Evolutionary conservation across 2,113 vertebrate species (phyloP).

Genomic region (Loxodonta africana): DNA sequence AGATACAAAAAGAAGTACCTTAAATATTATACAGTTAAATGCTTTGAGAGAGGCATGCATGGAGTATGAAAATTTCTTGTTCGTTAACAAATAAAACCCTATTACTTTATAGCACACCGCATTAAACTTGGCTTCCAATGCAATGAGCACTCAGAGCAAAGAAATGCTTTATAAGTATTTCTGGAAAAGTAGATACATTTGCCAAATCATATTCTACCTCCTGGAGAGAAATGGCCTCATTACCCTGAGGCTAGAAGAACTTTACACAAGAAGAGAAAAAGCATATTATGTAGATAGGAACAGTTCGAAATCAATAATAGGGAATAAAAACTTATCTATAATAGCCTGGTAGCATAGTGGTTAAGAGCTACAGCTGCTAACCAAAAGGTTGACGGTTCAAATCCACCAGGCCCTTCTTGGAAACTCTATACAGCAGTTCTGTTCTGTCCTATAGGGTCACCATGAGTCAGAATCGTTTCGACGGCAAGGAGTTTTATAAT

Average conservation of each 20-base stretch:
- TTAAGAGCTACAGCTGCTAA: too few relatives aligned
- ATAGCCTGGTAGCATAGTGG: too few relatives aligned
- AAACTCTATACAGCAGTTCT: too few relatives aligned
- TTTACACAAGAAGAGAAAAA: constrained; percentile 49
- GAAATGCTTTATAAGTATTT: constrained; percentile 56
- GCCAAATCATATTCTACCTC: constrained; percentile 60
- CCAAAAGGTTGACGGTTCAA: too few relatives aligned
- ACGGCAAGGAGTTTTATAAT: neutral
- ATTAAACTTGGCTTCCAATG: constrained; percentile 60
- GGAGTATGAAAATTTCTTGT: neutral
- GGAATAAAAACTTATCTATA: neutral
- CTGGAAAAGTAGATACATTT: constrained; percentile 56
- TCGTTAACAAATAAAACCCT: constrained; percentile 47
- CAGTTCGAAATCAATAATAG: constrained; percentile 1
- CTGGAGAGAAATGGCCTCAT: constrained; percentile 57
- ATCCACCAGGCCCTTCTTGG: too few relatives aligned
- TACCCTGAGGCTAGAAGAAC: constrained; percentile 52
- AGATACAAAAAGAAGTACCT: neutral
- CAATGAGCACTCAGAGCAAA: neutral
- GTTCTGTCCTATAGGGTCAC: too few relatives aligned
- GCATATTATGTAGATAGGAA: constrained; percentile 31
- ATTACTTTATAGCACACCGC: constrained; percentile 52
- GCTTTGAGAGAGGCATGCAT: neutral
- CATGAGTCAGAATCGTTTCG: too few relatives aligned
- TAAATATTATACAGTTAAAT: neutral